phyloP scores from a whole-genome alignment of 2,888 invertebrate species.

The Hydraecia micacea region DNA sequence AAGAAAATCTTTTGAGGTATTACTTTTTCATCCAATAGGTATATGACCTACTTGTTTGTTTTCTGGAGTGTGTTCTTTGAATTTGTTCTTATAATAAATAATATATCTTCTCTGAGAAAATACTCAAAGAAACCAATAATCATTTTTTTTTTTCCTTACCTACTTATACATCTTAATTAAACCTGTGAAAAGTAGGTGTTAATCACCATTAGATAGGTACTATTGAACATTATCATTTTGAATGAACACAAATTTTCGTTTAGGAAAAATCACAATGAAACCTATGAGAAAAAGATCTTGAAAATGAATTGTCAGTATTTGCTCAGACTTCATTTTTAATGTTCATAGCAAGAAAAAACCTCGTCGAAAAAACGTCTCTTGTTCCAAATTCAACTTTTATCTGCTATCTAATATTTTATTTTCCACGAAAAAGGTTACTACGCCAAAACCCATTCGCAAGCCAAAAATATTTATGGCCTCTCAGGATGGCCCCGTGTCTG shows the following conservation, averaged over 20 bases:
- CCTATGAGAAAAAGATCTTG: neutral
- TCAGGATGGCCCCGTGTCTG: constrained; percentile 51
- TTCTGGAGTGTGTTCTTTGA: neutral
- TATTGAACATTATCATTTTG: neutral
- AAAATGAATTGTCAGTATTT: neutral
- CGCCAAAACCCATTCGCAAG: constrained; percentile 51
- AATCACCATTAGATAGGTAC: no score
- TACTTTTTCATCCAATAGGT: neutral
- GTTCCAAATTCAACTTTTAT: constrained; percentile 38
- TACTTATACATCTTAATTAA: neutral
- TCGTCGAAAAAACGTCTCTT: neutral
- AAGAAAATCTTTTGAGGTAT: neutral
- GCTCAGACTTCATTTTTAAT: neutral
- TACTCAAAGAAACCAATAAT: neutral
- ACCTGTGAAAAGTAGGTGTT: neutral
- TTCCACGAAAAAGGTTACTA: constrained; percentile 43
- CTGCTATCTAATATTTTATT: constrained; percentile 48
- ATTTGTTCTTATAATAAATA: neutral
- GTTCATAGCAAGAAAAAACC: neutral
- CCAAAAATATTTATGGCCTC: constrained; percentile 64
- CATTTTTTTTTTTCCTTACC: neutral
- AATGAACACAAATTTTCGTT: neutral
- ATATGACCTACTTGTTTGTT: neutral
- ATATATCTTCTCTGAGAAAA: neutral
- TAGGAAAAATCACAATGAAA: neutral